Base-by-base conservation (phyloP, 2,113 vertebrate genomes). In the Phyllopteryx taeniolatus region DNA sequence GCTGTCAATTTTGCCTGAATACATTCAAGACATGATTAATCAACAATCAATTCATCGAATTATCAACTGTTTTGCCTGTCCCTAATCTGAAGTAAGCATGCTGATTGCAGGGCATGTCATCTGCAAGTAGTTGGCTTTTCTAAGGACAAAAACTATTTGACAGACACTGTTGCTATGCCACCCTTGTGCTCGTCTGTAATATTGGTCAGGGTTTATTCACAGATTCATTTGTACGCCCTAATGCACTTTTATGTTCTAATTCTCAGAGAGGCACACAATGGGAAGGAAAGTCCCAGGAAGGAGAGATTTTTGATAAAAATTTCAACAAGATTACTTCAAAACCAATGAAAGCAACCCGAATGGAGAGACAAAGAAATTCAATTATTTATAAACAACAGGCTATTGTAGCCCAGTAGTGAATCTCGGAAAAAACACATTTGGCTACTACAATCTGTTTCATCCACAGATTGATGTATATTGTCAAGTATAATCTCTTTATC, bases 121-220 rank as follows among this genome's bases (percentile, higher is more conserved):
- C 76, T 76, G 76, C 72, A 85, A 85, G 77, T 80, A 73, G 78
- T 81, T 72, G 79, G 79, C 77, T 79, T 83, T 68, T 78, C 60
- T 81, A 79, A 85, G 79, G 85, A 87, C 72, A 81, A 39, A 82
- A 85, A 84, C 73, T 83, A 88, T 86, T 78, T 89, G 89, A 90
- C 83, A 74, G 75, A 76, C 77, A 86, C 91, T 88, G 92, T 94
- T 93, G 92, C 92, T 92, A 93, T 91, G 93, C 91, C 92, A 93
- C 91, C 86, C 86, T 78, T 82, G 75, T 78, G 85, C 90, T 86
- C 44, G 43, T 82, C 85, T 77, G 73, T 82, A 83, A 84, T 79
- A 82, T 77, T 76, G 86, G 79, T 77, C 76, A 31, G 78, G 77
- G 77, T 84, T 84, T 73, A 73, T 83, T 85, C 79, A 85, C 66